A percentile compares a stretch with the other conserved stretches of the same genome.
Evolutionary conservation across 2,888 invertebrate species (phyloP).

Genomic region (Opisthograptis luteolata): DNA sequence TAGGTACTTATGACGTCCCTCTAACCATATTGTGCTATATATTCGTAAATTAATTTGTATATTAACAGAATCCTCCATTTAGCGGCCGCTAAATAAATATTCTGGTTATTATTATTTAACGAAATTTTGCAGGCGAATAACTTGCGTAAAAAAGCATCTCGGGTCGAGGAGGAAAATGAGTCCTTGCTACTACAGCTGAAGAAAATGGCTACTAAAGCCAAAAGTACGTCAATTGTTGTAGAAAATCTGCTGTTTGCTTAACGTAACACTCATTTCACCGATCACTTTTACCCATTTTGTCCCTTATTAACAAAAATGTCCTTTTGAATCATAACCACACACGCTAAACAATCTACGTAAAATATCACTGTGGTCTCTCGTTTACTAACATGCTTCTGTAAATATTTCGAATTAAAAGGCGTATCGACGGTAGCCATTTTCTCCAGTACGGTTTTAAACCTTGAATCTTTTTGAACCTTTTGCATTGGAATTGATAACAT

Average conservation of each 20-base stretch:
- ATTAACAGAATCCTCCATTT: conserved; percentile 32
- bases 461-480: conserved; percentile 40
- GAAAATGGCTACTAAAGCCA: conserved; percentile 96
- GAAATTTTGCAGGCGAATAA: conserved; percentile 90
- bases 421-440: conserved; percentile 83
- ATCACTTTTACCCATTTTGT: conserved; percentile 33
- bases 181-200: conserved; percentile 97
- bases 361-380: conserved; percentile 26
- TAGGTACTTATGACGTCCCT: conserved; percentile 72
- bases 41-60: conserved; percentile 46
- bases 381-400: conserved; percentile 73
- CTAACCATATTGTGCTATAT: conserved; percentile 49
- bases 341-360: conserved; percentile 18
- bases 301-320: conserved; percentile 38
- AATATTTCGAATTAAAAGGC: conserved; percentile 54
- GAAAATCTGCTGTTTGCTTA: conserved; percentile 64
- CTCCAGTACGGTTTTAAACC: conserved; percentile 64
- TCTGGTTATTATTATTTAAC: conserved; percentile 64
- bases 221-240: conserved; percentile 87
- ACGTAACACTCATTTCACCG: conserved; percentile 48
- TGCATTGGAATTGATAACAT: conserved; percentile 45
- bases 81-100: conserved; percentile 27
- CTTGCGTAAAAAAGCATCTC: conserved; percentile 94
- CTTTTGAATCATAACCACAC: conserved; percentile 15
- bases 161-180: conserved; percentile 98